phyloP scores from a whole-genome alignment of 2,113 vertebrate genomes.

The Thamnophis sirtalis region DNA sequence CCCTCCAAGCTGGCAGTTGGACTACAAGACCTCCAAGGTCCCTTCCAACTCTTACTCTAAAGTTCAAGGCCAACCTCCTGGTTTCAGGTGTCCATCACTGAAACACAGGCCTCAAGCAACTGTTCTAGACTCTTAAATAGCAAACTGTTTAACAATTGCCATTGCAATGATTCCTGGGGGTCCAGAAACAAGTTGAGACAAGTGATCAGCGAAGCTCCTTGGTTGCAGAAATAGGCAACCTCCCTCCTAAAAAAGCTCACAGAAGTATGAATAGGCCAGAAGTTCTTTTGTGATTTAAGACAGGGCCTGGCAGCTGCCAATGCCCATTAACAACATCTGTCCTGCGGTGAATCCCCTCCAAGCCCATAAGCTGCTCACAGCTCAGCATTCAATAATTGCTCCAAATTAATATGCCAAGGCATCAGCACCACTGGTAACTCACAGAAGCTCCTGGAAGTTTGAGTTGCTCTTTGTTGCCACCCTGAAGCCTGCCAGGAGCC shows the following conservation, averaged over 20 bases:
- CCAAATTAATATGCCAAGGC: background rate
- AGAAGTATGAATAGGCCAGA: background rate
- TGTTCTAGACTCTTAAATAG: background rate
- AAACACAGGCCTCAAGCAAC: background rate
- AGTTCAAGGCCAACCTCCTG: background rate
- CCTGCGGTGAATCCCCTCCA: background rate
- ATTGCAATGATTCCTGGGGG: background rate
- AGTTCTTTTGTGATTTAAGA: background rate
- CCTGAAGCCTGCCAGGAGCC: background rate
- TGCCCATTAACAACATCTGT: background rate
- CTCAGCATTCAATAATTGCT: background rate
- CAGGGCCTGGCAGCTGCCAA: background rate
- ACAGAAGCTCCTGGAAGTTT: background rate
- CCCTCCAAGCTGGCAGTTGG: too few species aligned
- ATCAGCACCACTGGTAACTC: background rate
- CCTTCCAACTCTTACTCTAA: too few species aligned
- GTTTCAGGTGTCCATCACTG: background rate
- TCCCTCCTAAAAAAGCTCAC: background rate
- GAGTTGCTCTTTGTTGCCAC: background rate
- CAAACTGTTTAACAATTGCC: background rate
- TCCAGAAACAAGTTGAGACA: background rate
- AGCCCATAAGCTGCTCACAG: background rate
- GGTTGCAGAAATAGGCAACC: background rate
- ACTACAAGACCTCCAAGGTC: too few species aligned
- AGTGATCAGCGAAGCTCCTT: background rate